Base-by-base conservation (phyloP, 2,888 invertebrate species). In the Drosophila birchii region DNA sequence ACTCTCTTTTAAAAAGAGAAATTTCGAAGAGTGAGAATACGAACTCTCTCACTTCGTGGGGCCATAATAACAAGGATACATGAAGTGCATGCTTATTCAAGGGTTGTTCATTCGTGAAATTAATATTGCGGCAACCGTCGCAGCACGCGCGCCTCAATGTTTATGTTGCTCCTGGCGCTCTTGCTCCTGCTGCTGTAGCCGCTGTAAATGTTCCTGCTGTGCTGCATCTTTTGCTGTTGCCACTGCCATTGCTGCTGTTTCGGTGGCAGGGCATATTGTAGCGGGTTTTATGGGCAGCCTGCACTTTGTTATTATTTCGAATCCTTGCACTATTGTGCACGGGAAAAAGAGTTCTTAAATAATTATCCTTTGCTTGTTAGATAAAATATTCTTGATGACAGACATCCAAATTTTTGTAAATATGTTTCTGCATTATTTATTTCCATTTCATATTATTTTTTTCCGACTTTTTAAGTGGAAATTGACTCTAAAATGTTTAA, bases 31-130 rank as follows among this genome's bases (percentile, higher is more conserved):
- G 26, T 26, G 18, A 38, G 18, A 39, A n/a, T 45, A 49, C 69
- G 51, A 26, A 49, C 68, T 60, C 76, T 75, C 60, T 73, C 81
- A 86, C 88, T 79, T 57, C 34, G 41, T 26, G 23, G 34, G 23
- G 26, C 60, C 79, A 78, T 88, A 81, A 83, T 82, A 85, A 86
- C 78, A 85, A 86, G 76, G 80, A 79, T 43, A 86, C 86, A 88
- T 86, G 75, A 86, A 86, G 86, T 86, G 86, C 78, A 86, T 88
- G 86, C 88, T 82, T 89, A 79, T 86, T 89, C 86, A 89, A 87
- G 89, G 86, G 86, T 87, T 87, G 86, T 89, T 87, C 86, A 87
- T 88, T 87, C 89, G 86, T 87, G 82, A 87, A 87, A 87, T 87
- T 87, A 87, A 87, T 87, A 87, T 89, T 84, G 86, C 83, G 88